phyloP scores from a whole-genome alignment of 2,797 vertebrate genomes.

The Anniella stebbinsi region DNA sequence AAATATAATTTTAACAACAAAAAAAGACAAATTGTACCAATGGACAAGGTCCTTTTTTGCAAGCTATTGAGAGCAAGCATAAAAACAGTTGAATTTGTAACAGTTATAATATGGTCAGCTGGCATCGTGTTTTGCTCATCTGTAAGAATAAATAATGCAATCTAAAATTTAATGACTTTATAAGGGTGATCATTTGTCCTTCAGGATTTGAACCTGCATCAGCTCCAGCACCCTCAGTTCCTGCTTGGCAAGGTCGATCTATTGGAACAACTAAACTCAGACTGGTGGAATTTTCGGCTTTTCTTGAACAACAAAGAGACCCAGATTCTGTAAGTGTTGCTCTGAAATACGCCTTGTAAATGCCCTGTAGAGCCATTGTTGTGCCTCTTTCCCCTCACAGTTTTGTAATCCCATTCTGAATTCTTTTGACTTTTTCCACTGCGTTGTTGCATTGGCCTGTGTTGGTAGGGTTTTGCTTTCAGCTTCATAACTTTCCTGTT shows the following conservation, averaged over 20 bases:
- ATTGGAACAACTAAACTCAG: slow-evolving; percentile 98
- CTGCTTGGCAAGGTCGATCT: slow-evolving; percentile 97
- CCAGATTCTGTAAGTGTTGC: slow-evolving; percentile 90
- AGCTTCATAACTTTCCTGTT: slow-evolving; percentile 2
- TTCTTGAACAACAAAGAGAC: slow-evolving; percentile 97
- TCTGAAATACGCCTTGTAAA: not conserved
- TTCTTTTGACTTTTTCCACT: not conserved
- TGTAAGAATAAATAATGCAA: not conserved
- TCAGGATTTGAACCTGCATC: slow-evolving; percentile 92
- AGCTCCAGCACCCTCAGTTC: slow-evolving; percentile 90
- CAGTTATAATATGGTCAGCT: not conserved
- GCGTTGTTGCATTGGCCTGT: rapidly evolving
- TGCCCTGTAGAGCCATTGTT: not conserved
- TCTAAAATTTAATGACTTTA: not conserved
- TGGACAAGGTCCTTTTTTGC: not conserved
- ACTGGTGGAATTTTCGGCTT: slow-evolving; percentile 97
- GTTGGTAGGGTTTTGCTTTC: not conserved
- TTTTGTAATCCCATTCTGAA: not conserved
- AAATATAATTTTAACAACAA: not conserved
- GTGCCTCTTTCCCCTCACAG: not conserved
- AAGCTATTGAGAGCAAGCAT: not conserved
- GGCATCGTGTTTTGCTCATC: not conserved
- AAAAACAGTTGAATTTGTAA: not conserved
- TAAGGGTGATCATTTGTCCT: slow-evolving; percentile 50
- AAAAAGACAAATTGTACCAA: not conserved